These are phyloP conservation scores for Microplitis demolitor DNA, from an alignment of 1,140 invertebrate genomes.

Conservation along the genomic window DNA sequence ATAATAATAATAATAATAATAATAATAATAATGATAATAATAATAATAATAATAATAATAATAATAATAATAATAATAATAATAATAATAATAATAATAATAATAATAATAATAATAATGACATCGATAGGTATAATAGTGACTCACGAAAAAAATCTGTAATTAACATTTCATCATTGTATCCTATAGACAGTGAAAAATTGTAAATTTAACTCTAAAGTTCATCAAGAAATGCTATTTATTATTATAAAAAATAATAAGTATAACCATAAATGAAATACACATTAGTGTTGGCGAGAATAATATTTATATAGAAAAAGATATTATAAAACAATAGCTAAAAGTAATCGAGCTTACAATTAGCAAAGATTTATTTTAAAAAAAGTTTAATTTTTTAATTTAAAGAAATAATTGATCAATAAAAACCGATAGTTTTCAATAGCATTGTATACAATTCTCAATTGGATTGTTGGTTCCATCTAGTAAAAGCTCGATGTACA, in stretches of 20 bases:
- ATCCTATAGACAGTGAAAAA: not conserved
- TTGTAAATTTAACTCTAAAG: not conserved
- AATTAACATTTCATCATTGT: too few relatives aligned
- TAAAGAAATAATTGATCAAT: not conserved
- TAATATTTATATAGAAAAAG: not conserved
- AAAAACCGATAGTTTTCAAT: not conserved
- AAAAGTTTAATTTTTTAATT: too few relatives aligned
- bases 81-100: not conserved
- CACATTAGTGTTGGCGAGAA: not conserved
- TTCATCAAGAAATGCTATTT: too few relatives aligned
- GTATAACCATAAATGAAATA: not conserved
- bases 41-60: not conserved
- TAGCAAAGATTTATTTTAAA: not conserved
- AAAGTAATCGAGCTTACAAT: conserved; percentile 5
- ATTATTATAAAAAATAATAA: not conserved
- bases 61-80: not conserved
- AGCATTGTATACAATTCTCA: not conserved
- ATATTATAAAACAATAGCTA: not conserved
- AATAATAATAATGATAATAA: not conserved
- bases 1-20: not conserved
- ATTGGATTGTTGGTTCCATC: conserved; percentile 9
- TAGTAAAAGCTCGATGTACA: conserved; percentile 22
- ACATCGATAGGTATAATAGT: too few relatives aligned
- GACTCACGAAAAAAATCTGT: not conserved
- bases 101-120: not conserved